These are phyloP conservation scores for Synergus itoensis DNA, from an alignment of 2,888 invertebrate species.

Conservation along the genomic window DNA sequence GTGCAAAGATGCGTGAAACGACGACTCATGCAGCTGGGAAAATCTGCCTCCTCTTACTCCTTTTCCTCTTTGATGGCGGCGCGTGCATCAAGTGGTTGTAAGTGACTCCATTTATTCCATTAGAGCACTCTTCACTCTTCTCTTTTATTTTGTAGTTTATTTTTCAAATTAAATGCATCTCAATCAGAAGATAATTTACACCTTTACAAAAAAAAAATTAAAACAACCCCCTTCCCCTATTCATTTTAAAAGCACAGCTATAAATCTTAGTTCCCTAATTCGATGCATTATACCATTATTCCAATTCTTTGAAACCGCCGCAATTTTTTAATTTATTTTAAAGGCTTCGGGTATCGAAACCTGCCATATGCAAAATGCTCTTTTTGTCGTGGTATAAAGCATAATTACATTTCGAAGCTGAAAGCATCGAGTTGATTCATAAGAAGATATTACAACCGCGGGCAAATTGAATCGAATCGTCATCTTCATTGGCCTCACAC, in stretches of 20 bases:
- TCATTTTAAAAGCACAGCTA: neutral
- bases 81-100: conserved; percentile 77
- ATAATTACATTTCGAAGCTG: conserved; percentile 5
- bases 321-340: neutral
- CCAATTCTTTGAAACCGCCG: neutral
- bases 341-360: neutral
- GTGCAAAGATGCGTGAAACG: conserved; percentile 65
- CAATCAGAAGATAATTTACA: neutral
- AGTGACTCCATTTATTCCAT: conserved; percentile 61
- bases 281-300: neutral
- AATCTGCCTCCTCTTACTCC: conserved; percentile 63
- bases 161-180: neutral
- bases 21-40: conserved; percentile 57
- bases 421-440: conserved; percentile 11
- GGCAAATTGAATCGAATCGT: conserved; percentile 21
- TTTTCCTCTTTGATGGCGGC: conserved; percentile 68
- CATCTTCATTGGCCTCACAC: conserved; percentile 17
- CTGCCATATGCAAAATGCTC: neutral
- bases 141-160: neutral
- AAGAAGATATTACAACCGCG: conserved; percentile 3
- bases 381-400: neutral
- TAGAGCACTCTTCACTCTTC: neutral
- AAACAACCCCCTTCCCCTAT: neutral
- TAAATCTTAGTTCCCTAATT: neutral
- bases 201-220: neutral